phyloP scores from a whole-genome alignment of 2,888 invertebrate species.

The Ptychoptera contaminata region DNA sequence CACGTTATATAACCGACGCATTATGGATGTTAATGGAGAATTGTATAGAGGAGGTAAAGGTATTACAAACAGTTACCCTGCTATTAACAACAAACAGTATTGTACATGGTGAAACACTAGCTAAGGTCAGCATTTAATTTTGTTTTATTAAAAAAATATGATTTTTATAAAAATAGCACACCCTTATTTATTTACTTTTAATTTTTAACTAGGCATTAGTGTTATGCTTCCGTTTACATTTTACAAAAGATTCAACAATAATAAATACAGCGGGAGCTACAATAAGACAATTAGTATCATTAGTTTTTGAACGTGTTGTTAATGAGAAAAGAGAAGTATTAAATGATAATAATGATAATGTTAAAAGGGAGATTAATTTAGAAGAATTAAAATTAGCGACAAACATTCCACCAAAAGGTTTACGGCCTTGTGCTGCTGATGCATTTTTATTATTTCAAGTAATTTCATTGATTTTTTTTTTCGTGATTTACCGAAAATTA shows the following conservation, averaged over 20 bases:
- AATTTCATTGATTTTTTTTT: slow-evolving; percentile 10
- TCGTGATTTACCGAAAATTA: neutral
- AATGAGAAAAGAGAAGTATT: slow-evolving; percentile 38
- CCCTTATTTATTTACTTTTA: too few species aligned
- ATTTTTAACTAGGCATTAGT: slow-evolving; percentile 48
- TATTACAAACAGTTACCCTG: slow-evolving; percentile 88
- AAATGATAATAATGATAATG: slow-evolving; percentile 12
- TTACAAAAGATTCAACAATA: slow-evolving; percentile 85
- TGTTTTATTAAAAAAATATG: too few species aligned
- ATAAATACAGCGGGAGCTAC: slow-evolving; percentile 97
- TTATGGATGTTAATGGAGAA: slow-evolving; percentile 87
- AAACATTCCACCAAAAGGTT: slow-evolving; percentile 61
- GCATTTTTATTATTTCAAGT: slow-evolving; percentile 91
- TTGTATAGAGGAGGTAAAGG: slow-evolving; percentile 89
- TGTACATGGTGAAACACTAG: slow-evolving; percentile 86
- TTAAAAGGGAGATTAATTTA: slow-evolving; percentile 41
- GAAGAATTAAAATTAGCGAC: slow-evolving; percentile 65
- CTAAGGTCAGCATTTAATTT: slow-evolving; percentile 35
- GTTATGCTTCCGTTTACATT: slow-evolving; percentile 91
- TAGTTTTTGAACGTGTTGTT: slow-evolving; percentile 76
- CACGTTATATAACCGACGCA: slow-evolving; percentile 82
- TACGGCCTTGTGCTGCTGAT: slow-evolving; percentile 80
- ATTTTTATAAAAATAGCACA: too few species aligned
- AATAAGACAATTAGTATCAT: slow-evolving; percentile 83
- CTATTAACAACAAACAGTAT: slow-evolving; percentile 89